These are phyloP conservation scores for Rhabdomys pumilio DNA, from an alignment of 2,797 vertebrate species.

Conservation along the genomic window DNA sequence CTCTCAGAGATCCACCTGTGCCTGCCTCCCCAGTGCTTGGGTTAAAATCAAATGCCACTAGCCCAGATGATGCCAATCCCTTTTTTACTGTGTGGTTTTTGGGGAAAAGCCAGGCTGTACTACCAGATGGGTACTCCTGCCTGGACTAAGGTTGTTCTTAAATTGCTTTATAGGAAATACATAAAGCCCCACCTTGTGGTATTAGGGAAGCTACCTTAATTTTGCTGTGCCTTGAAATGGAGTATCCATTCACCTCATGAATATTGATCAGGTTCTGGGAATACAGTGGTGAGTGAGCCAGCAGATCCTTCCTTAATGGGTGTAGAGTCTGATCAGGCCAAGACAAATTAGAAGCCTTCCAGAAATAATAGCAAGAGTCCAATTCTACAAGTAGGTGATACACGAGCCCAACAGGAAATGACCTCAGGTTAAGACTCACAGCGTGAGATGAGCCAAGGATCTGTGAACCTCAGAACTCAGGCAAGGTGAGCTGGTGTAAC, in stretches of 20 bases:
- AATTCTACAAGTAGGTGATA: constrained; percentile 31
- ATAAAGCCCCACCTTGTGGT: background rate
- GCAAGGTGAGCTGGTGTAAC: constrained; percentile 28
- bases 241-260: background rate
- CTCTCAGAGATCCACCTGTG: background rate
- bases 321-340: background rate
- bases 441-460: constrained; percentile 49
- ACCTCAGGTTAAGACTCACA: constrained; percentile 60
- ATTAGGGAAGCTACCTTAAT: constrained; percentile 3
- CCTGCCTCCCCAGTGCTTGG: background rate
- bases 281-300: constrained; percentile 13
- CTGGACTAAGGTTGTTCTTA: background rate
- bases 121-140: background rate
- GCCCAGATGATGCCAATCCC: background rate
- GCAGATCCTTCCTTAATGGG: background rate
- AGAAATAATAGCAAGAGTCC: constrained; percentile 57
- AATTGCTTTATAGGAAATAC: background rate
- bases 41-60: background rate
- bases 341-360: constrained; percentile 61
- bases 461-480: constrained; percentile 50
- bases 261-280: constrained; percentile 45
- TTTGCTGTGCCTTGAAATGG: constrained; percentile 24
- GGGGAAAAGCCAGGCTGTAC: background rate
- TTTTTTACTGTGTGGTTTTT: background rate
- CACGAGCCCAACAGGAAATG: constrained; percentile 72